Evolutionary conservation across 1,140 invertebrate species (phyloP), one percentile per base, ranked within the genome.

Genomic region (Melanaphis sacchari): DNA sequence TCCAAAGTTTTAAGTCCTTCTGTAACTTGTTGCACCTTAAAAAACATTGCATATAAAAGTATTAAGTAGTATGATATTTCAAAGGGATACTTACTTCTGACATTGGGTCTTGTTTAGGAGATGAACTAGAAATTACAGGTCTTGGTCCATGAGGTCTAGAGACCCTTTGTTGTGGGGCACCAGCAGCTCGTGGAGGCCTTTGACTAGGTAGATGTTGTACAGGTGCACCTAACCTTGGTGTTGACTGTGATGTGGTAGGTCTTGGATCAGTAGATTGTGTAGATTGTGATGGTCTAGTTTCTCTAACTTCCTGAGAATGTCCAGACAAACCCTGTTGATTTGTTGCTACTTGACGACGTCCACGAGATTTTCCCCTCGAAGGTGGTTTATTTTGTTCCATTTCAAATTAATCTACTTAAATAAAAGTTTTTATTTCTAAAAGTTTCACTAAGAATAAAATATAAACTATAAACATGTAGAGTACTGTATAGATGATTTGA

Each of bases 1-100:
- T 0, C 24, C 22, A 92, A 46, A 24, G 4, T 84, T 18, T 36
- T 21, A 15, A 82, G 0, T 81, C 91, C 91, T 49, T 49, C 8
- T 15, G 43, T 82, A 11, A 91, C 21, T 82, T 92, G 66, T 31
- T 92, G n/a, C 24, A 92, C n/a, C 91, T 92, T 7, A 43, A 91
- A 36, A 31, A 82, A 92, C 49, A 81, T 49, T 38, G 5, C 8
- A 82, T 46, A 59, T 26, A 40, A 40, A 54, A 40, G 31, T 7
- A 36, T 22, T 22, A n/a, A 46, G 1, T 15, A 31, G 4, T n/a
- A 46, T 36, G 7, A 49, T 0, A 36, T n/a, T 36, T 87, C 4
- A 46, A 87, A 46, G 9, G 4, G 0, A 26, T 31, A 2, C 43
- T 46, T 87, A 43, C 31, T 43, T 9, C 84, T 31, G 40, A 40